Conservation (phyloP, 2,888 invertebrate genomes). For the Tortricodes alternella region DNA sequence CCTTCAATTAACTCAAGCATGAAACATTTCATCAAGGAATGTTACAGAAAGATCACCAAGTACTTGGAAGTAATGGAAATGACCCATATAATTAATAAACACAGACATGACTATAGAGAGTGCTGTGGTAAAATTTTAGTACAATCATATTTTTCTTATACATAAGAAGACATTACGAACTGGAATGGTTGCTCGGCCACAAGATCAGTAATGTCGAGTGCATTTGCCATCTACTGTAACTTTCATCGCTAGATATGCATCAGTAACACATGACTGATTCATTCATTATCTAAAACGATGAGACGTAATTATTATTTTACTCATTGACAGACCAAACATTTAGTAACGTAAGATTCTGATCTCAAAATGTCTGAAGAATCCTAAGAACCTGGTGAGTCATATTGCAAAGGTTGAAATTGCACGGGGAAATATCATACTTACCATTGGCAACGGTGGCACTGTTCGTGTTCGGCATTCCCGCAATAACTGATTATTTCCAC, state of each 20-base stretch:
- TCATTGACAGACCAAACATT: conserved; percentile 6
- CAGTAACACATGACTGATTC: conserved; percentile 3
- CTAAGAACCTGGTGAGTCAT: conserved; percentile 19
- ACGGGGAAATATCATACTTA: conserved; percentile 50
- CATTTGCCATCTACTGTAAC: not conserved
- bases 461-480: conserved; percentile 77
- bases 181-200: not conserved
- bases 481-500: conserved; percentile 54
- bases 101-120: conserved; percentile 34
- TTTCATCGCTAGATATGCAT: not conserved
- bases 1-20: conserved; percentile 23
- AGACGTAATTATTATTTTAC: conserved; percentile 5
- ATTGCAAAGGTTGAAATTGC: conserved; percentile 18
- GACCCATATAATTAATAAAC: conserved; percentile 38
- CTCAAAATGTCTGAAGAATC: not conserved
- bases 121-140: conserved; percentile 24
- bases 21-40: conserved; percentile 5
- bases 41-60: conserved; percentile 8
- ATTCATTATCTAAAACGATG: conserved; percentile 17
- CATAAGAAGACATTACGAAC: not conserved
- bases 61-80: conserved; percentile 34
- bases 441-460: conserved; percentile 72
- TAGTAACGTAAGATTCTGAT: not conserved
- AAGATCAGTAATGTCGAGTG: conserved; percentile 1
- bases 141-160: not conserved